Conservation (phyloP, 2,888 invertebrate species). For the Rhagium mordax region DNA sequence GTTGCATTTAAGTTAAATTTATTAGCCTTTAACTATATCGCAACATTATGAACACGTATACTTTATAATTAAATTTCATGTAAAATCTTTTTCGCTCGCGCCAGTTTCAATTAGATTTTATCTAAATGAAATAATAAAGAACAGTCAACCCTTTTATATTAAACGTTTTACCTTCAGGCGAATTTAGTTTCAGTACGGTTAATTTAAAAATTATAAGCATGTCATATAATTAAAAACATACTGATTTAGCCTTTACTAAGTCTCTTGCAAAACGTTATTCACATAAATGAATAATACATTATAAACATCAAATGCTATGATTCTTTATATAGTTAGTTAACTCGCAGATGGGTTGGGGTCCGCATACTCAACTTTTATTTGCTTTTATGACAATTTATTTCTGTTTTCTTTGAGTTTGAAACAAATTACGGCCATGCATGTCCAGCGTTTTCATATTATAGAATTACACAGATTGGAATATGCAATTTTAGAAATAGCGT, state of each 20-base stretch:
- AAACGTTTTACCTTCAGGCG: slow-evolving; percentile 54
- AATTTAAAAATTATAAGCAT: slow-evolving; percentile 66
- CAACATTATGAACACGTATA: slow-evolving; percentile 50
- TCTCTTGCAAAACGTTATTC: slow-evolving; percentile 60
- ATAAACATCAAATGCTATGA: slow-evolving; percentile 63
- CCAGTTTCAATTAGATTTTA: slow-evolving; percentile 57
- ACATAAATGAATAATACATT: slow-evolving; percentile 65
- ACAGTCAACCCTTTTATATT: slow-evolving; percentile 46
- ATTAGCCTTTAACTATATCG: slow-evolving; percentile 45
- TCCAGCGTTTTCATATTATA: slow-evolving; percentile 63
- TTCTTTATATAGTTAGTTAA: slow-evolving; percentile 61
- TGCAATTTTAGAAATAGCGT: slow-evolving; percentile 61
- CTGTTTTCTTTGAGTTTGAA: slow-evolving; percentile 63
- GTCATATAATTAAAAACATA: slow-evolving; percentile 65
- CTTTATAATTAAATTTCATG: slow-evolving; percentile 55
- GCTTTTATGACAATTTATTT: slow-evolving; percentile 64
- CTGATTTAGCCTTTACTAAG: slow-evolving; percentile 61
- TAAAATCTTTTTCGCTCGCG: slow-evolving; percentile 56
- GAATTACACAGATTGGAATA: slow-evolving; percentile 62
- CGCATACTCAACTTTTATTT: slow-evolving; percentile 55
- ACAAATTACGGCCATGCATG: slow-evolving; percentile 60
- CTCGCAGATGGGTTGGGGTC: slow-evolving; percentile 47
- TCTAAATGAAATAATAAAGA: slow-evolving; percentile 59
- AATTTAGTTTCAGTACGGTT: slow-evolving; percentile 60
- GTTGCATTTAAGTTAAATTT: slow-evolving; percentile 49